Percentiles rank a stretch among this genome's conserved stretches.
Evolutionary conservation across 2,888 invertebrate species (phyloP).

Genomic region (Lottia gigantea): DNA sequence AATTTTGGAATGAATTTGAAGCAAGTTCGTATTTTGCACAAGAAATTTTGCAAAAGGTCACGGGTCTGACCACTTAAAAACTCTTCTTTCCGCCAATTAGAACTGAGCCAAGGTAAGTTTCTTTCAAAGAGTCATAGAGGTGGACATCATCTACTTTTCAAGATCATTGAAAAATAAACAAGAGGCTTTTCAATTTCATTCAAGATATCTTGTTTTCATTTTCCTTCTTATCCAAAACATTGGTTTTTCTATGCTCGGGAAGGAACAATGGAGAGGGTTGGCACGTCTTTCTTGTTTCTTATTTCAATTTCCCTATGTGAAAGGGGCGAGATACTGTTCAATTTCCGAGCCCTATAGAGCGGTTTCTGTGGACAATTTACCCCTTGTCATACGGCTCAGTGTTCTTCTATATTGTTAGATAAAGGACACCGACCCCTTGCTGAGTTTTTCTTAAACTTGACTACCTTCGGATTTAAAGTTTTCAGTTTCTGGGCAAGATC

Average conservation of each 20-base stretch:
- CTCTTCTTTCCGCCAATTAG: too few relatives aligned
- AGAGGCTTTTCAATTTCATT: neutral
- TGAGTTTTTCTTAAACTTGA: neutral
- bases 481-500: too few relatives aligned
- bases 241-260: neutral
- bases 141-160: too few relatives aligned
- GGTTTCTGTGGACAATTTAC: neutral
- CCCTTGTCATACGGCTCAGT: neutral
- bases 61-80: too few relatives aligned
- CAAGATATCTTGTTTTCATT: neutral
- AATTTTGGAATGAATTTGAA: too few relatives aligned
- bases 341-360: neutral
- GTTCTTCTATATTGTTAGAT: neutral
- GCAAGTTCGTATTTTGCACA: too few relatives aligned
- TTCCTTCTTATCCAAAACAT: neutral
- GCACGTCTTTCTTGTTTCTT: neutral
- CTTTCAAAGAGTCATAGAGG: too few relatives aligned
- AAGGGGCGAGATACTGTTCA: neutral
- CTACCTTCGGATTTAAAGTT: too few relatives aligned
- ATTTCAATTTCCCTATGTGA: neutral
- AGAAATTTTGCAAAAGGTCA: too few relatives aligned
- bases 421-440: neutral
- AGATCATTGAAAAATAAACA: neutral
- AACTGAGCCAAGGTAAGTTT: too few relatives aligned
- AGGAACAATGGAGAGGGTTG: neutral